Evolutionary conservation across 2,888 invertebrate genomes (phyloP).

Genomic region (Leptodirus hochenwartii): DNA sequence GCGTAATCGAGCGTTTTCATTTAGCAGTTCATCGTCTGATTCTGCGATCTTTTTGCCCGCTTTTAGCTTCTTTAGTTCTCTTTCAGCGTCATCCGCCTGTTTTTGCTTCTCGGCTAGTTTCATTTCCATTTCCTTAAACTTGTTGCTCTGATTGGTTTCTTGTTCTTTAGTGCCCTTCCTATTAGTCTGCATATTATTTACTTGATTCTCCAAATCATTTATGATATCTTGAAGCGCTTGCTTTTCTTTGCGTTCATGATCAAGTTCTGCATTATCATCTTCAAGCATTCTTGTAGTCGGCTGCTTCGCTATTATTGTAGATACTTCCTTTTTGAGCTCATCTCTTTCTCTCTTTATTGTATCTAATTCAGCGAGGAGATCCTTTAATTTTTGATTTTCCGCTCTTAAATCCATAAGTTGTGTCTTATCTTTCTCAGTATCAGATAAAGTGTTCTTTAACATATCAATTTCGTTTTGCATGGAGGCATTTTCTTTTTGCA

Average conservation of each 20-base stretch:
- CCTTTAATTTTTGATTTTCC: too few species aligned
- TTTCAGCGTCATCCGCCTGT: background rate
- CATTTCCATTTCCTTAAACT: slow-evolving; percentile 7
- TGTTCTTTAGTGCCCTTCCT: slow-evolving; percentile 17
- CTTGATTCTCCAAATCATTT: slow-evolving; percentile 11
- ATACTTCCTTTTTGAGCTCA: slow-evolving; percentile 6
- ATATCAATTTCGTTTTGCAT: too few species aligned
- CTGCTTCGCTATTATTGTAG: slow-evolving; percentile 2
- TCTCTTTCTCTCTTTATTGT: slow-evolving; percentile 7
- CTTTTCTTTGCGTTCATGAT: slow-evolving; percentile 13
- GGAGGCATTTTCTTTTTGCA: too few species aligned
- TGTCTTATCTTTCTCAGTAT: too few species aligned
- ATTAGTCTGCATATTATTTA: too few species aligned
- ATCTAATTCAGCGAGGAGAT: too few species aligned
- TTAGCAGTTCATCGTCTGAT: background rate
- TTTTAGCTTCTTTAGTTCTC: background rate
- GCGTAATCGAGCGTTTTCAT: background rate
- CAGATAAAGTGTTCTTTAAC: too few species aligned
- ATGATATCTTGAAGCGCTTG: slow-evolving; percentile 9
- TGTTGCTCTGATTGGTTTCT: slow-evolving; percentile 14
- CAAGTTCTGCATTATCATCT: slow-evolving; percentile 10
- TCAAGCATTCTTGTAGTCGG: background rate
- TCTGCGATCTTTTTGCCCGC: background rate
- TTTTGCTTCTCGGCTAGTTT: slow-evolving; percentile 1
- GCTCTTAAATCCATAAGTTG: too few species aligned